Evolutionary conservation across 2,888 invertebrate species (phyloP).

Genomic region (Drosophila ustulata): DNA sequence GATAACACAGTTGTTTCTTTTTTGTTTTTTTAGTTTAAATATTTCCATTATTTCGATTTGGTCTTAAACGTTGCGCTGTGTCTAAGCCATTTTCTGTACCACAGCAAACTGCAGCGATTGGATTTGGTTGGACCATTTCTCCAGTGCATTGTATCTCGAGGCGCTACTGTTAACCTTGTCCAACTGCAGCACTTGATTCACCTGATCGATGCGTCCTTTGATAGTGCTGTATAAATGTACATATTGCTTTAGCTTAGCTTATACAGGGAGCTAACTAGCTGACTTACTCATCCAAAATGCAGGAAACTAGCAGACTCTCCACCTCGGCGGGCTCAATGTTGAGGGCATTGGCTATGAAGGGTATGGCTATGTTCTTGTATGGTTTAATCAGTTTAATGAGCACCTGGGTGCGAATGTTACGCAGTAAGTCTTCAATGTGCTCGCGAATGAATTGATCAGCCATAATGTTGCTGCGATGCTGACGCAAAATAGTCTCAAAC

Average conservation of each 20-base stretch:
- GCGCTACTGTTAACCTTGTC: conserved; percentile 92
- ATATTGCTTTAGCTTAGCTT: not conserved
- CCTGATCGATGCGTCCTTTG: conserved; percentile 95
- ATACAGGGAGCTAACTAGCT: not conserved
- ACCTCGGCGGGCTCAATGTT: conserved; percentile 98
- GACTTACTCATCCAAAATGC: conserved; percentile 97
- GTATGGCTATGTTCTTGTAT: conserved; percentile 98
- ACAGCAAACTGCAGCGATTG: conserved; percentile 94
- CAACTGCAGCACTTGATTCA: conserved; percentile 96
- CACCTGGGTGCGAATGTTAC: conserved; percentile 98
- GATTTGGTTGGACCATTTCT: conserved; percentile 98
- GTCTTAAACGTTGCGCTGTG: conserved; percentile 31
- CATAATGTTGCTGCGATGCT: conserved; percentile 98
- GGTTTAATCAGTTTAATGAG: conserved; percentile 98
- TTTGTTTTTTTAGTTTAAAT: conserved; percentile 3
- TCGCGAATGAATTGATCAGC: conserved; percentile 99
- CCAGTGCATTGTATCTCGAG: conserved; percentile 95
- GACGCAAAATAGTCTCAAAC: conserved; percentile 97
- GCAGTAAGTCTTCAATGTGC: conserved; percentile 98
- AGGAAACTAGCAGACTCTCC: conserved; percentile 97
- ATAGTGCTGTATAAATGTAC: conserved; percentile 88
- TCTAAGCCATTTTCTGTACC: conserved; percentile 95
- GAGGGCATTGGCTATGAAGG: conserved; percentile 97
- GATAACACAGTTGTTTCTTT: conserved; percentile 15
- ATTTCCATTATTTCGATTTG: conserved; percentile 22